These are phyloP conservation scores for Aeoliscus strigatus DNA, from an alignment of 2,797 vertebrate species.

Conservation along the genomic window DNA sequence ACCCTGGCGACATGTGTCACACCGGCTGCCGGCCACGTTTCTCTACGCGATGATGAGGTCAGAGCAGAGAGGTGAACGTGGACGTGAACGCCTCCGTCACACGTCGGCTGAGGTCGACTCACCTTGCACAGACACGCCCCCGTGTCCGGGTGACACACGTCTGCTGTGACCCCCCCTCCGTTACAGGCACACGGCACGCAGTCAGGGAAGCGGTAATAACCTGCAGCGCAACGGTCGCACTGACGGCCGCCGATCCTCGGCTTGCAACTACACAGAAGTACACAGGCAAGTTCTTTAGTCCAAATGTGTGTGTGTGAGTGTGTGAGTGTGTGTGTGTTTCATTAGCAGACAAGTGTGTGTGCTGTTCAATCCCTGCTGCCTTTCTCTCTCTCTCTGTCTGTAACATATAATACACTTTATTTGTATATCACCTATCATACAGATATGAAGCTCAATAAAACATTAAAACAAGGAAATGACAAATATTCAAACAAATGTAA, in stretches of 20 bases:
- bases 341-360: too few species aligned
- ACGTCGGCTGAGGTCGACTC: too few species aligned
- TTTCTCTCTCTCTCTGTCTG: too few species aligned
- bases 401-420: too few species aligned
- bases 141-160: slow-evolving; percentile 80
- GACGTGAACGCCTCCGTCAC: too few species aligned
- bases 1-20: slow-evolving; percentile 78
- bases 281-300: neutral
- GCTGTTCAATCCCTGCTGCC: too few species aligned
- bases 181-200: slow-evolving; percentile 82
- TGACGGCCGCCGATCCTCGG: slow-evolving; percentile 78
- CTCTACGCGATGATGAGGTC: slow-evolving; percentile 67
- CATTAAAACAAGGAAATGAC: too few species aligned
- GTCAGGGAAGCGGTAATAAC: slow-evolving; percentile 82
- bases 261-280: slow-evolving; percentile 79
- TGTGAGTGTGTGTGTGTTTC: too few species aligned
- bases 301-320: too few species aligned
- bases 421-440: too few species aligned
- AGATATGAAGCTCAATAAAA: too few species aligned
- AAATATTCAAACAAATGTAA: too few species aligned
- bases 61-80: slow-evolving; percentile 9
- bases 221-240: slow-evolving; percentile 84
- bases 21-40: slow-evolving; percentile 81
- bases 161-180: slow-evolving; percentile 71
- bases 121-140: slow-evolving; percentile 92